These are phyloP conservation scores for Diorhabda sublineata DNA, from an alignment of 1,140 invertebrate genomes.

Conservation along the genomic window DNA sequence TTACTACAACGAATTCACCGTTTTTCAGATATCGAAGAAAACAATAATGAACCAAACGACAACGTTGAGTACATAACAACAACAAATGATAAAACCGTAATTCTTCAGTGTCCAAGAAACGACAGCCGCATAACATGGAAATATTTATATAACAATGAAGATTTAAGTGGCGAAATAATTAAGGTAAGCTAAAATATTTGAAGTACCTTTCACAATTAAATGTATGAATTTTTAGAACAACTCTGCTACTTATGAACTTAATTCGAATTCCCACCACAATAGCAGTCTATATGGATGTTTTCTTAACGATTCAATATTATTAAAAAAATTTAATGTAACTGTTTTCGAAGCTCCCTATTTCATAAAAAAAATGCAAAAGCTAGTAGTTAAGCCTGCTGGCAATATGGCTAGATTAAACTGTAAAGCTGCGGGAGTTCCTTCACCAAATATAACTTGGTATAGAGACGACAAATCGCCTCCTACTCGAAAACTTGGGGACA, in stretches of 20 bases:
- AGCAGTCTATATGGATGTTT: slow-evolving; percentile 25
- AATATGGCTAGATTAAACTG: slow-evolving; percentile 63
- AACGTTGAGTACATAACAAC: no score
- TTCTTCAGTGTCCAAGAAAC: not conserved
- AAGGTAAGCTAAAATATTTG: not conserved
- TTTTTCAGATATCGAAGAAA: no score
- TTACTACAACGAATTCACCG: no score
- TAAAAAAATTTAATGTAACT: slow-evolving; percentile 23
- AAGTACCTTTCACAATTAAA: not conserved
- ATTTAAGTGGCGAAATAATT: not conserved
- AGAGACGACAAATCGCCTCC: slow-evolving; percentile 62
- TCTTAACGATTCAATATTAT: slow-evolving; percentile 6
- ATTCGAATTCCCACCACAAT: not conserved
- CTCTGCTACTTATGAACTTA: not conserved
- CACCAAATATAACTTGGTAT: slow-evolving; percentile 51
- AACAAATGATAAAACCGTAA: not conserved
- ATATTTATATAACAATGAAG: not conserved
- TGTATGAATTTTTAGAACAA: not conserved
- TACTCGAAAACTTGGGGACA: slow-evolving; percentile 62
- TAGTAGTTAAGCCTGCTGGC: slow-evolving; percentile 63
- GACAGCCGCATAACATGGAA: not conserved
- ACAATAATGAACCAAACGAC: no score
- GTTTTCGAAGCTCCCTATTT: slow-evolving; percentile 26
- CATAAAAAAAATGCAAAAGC: slow-evolving; percentile 51
- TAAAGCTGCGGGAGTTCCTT: slow-evolving; percentile 51